Evolutionary conservation across 92 coral and sea anemone species (phyloP), one percentile per base, ranked within the genome.

Genomic region (Desmophyllum pertusum): DNA sequence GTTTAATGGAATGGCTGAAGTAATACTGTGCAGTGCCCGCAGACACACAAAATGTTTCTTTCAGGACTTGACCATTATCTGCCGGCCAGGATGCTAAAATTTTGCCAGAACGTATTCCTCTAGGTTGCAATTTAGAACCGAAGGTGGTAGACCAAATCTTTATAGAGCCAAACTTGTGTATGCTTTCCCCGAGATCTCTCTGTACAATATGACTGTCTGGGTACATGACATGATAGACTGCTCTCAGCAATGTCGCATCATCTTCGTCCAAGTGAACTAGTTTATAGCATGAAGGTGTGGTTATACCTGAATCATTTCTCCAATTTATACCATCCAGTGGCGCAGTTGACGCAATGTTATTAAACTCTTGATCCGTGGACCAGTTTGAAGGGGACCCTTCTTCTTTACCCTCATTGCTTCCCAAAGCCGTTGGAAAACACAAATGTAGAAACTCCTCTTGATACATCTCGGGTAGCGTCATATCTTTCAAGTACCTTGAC

Each of bases 11-110:
- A 67, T 87, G 93, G 13, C 23, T 87, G 80, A 90, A 90, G 72
- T 81, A 90, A 72, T 77, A 83, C 77, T 63, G 37, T 41, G 87
- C 93, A 69, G 65, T 77, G 51, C 93, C 91, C 10, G 91, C 88
- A 35, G 73, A 72, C 4, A 90, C 45, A n/a, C 36, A 18, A 77
- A 90, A 87, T 30, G 86, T 83, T 18, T 86, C 90, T 48, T 77
- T 64, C 74, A 87, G 84, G 64, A 90, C 77, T 41, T 71, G 71
- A 31, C 83, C 63, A 76, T 83, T 81, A 69, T 53, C 90, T 57
- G 73, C 50, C 70, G 83, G 64, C 93, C 93, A 90, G 4, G 93
- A 90, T 11, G 93, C 91, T 17, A 87, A 73, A 45, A 90, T 90
- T 6, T 73, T 70, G 42, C 81, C 66, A 43, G 93, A 90, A 21